Conservation (phyloP, 2,113 vertebrate species). For the Marmota monax region DNA sequence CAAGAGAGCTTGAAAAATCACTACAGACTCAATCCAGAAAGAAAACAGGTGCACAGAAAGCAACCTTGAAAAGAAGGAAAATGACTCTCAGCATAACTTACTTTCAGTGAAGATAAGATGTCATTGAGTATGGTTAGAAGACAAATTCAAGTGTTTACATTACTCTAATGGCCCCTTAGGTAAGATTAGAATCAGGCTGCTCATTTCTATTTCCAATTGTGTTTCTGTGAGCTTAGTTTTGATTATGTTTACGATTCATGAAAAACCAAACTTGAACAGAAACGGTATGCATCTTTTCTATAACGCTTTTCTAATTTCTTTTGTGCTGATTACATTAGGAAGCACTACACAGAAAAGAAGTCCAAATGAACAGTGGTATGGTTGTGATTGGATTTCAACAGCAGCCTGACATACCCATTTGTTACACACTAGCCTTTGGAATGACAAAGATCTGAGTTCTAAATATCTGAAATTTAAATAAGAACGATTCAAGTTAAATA, state of each 20-base stretch:
- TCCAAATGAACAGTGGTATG: slow-evolving; percentile 47
- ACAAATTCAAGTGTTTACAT: neutral
- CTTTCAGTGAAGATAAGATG: neutral
- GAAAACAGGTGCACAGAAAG: neutral
- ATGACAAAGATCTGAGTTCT: neutral
- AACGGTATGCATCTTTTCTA: neutral
- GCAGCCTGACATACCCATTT: slow-evolving; percentile 1
- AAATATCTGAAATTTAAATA: slow-evolving; percentile 66
- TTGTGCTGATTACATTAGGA: slow-evolving; percentile 64
- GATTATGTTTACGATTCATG: slow-evolving; percentile 41
- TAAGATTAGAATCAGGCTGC: neutral
- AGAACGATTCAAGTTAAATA: slow-evolving; percentile 50
- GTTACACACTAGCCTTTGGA: neutral
- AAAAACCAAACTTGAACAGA: neutral
- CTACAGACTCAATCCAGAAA: neutral
- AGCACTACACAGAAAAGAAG: neutral
- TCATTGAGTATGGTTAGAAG: neutral
- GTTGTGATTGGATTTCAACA: slow-evolving; percentile 49
- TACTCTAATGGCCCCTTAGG: neutral
- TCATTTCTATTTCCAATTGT: neutral
- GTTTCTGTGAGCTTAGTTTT: slow-evolving; percentile 11
- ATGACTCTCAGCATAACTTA: neutral
- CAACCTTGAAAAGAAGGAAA: neutral
- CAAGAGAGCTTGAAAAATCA: neutral
- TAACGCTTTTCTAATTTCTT: slow-evolving; percentile 54